These are phyloP conservation scores for Anorthoa munda DNA, from an alignment of 2,888 invertebrate species.

Conservation along the genomic window DNA sequence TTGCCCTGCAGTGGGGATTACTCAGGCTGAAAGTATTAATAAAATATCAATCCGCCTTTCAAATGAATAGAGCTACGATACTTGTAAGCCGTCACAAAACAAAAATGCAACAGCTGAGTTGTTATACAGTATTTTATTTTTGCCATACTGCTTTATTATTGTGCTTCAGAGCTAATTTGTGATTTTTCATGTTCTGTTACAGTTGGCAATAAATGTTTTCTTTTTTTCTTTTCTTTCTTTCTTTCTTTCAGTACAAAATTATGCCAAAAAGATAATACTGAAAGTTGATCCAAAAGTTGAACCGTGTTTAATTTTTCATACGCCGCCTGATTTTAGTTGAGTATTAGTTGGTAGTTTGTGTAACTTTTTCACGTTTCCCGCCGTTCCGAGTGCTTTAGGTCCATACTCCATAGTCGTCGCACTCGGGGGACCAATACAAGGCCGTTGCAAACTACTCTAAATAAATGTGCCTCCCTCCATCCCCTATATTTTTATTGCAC, in stretches of 20 bases:
- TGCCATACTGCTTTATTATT: no score
- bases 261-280: background rate
- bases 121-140: no score
- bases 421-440: conserved; percentile 3
- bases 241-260: background rate
- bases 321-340: background rate
- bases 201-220: no score
- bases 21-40: no score
- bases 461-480: conserved; percentile 28
- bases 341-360: conserved; percentile 5
- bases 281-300: background rate
- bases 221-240: no score
- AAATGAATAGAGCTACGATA: no score
- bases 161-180: no score
- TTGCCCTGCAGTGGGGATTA: no score
- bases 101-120: no score
- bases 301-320: background rate
- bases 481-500: conserved; percentile 15
- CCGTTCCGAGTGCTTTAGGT: background rate
- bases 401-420: background rate
- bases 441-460: conserved; percentile 24
- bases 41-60: no score
- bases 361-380: background rate
- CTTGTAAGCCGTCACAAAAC: no score
- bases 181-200: no score